A percentile compares a stretch with the other conserved stretches of the same genome.
These are phyloP conservation scores for Amphimedon queenslandica DNA, from an alignment of 37 sponge, comb jelly and placozoan species.

Conservation along the genomic window DNA sequence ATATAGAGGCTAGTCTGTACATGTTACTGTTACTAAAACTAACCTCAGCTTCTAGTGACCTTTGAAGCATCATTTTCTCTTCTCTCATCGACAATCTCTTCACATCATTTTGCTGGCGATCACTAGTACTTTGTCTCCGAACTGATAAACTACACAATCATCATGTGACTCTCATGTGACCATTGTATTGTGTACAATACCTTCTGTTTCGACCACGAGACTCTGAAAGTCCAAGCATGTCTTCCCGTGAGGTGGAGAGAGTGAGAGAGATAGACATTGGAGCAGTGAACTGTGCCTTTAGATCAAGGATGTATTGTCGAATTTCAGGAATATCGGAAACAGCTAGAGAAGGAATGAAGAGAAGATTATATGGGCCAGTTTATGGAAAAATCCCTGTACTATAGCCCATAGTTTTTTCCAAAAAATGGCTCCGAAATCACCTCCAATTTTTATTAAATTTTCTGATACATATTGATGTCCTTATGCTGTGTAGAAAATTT, in stretches of 20 bases:
- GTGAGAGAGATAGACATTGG: not conserved
- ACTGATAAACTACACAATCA: not conserved
- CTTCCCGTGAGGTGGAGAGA: not conserved
- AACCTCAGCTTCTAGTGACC: not conserved
- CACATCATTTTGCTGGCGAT: not conserved
- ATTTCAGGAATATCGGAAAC: constrained; percentile 69
- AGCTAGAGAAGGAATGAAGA: constrained; percentile 30
- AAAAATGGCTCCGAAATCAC: too few relatives aligned
- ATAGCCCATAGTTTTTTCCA: too few relatives aligned
- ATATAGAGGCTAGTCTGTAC: too few relatives aligned
- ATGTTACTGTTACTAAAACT: too few relatives aligned
- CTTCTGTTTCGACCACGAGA: not conserved
- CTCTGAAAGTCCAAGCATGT: not conserved
- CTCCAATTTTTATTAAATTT: too few relatives aligned
- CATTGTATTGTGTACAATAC: not conserved
- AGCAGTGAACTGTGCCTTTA: constrained; percentile 19
- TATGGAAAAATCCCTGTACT: too few relatives aligned
- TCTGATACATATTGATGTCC: too few relatives aligned
- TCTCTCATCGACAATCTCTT: not conserved
- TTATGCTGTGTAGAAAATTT: too few relatives aligned
- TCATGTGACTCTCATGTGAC: too few relatives aligned
- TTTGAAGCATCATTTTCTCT: not conserved
- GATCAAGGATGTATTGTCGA: constrained; percentile 60
- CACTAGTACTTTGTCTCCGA: not conserved
- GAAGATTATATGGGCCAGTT: not conserved